Evolutionary conservation across 2,113 vertebrate genomes (phyloP).

Genomic region (Phasianus colchicus): DNA sequence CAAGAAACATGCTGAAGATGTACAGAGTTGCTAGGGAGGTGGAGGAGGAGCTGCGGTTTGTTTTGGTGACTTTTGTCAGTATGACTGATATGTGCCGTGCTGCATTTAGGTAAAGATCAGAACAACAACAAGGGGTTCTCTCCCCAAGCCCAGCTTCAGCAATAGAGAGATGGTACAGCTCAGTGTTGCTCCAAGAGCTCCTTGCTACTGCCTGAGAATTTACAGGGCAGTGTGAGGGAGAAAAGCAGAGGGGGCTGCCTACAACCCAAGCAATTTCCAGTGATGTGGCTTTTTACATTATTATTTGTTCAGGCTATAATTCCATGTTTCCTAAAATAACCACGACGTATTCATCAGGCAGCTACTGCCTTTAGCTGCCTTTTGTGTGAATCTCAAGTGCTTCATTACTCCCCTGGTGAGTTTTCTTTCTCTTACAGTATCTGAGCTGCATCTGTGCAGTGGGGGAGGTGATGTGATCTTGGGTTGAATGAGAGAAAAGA

Average conservation of each 20-base stretch:
- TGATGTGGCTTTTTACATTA: slow-evolving; percentile 45
- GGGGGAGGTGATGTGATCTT: background rate
- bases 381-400: slow-evolving; percentile 59
- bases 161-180: background rate
- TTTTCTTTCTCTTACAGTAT: slow-evolving; percentile 44
- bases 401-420: slow-evolving; percentile 33
- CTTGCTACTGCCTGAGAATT: background rate
- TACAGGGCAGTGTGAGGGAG: background rate
- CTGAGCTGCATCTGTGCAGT: slow-evolving; percentile 14
- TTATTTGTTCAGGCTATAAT: slow-evolving; percentile 68
- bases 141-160: background rate
- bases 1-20: slow-evolving; percentile 8
- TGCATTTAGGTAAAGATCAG: background rate
- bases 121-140: background rate
- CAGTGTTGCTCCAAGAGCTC: background rate
- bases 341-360: slow-evolving; percentile 41
- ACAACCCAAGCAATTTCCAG: slow-evolving; percentile 37
- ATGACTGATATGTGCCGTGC: background rate
- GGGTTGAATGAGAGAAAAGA: background rate
- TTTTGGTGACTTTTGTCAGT: background rate
- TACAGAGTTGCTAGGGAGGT: background rate
- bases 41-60: background rate
- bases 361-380: slow-evolving; percentile 58
- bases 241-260: background rate
- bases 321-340: slow-evolving; percentile 70